Evolutionary conservation across 1,140 invertebrate species (phyloP), one percentile per base, ranked within the genome.

Genomic region (Drosophila willistoni): DNA sequence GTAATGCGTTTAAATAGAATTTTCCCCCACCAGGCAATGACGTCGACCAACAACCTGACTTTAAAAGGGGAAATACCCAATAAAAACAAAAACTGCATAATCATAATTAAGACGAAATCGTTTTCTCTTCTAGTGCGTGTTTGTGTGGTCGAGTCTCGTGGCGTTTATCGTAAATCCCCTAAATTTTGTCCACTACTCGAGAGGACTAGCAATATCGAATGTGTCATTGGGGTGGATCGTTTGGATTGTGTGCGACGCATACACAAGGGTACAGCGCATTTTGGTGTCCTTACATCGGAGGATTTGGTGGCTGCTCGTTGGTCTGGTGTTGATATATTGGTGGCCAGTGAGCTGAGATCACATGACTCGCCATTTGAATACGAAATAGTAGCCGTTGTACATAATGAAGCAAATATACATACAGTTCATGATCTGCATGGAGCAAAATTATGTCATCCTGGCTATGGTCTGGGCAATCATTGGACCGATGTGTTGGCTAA

Each of bases 251-350:
- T 98, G 73, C 93, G 95, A 57, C 93, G 94, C 69, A 95, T 98
- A 68, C 93, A 94, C 39, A 94, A 94, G 80, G 94, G 95, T 14
- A 93, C 94, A 10, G 97, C 96, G 9, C 97, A 98, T 92, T 96
- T 98, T 79, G 95, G 96, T 1, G 95, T 97, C 1, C 94, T 97
- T 71, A 95, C 96, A 70, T 94, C 97, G 0, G 96, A 97, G 91
- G 96, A 97, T 92, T 92, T 97, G 47, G 93, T 97, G 19, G 94
- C 96, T 1, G 95, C 96, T 7, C 94, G 93, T 9, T 95, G 95
- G 93, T 94, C 94, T 7, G 93, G 94, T 75, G 92, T 94, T 0
- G 94, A 95, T 67, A 93, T 96, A 29, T 91, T 96, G 59, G 93
- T 96, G 33, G 96, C 95, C 9, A 95, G 95, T 66, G 95, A 96